Evolutionary conservation across 2,113 vertebrate species (phyloP), one percentile per base, ranked within the genome.

Genomic region (Pterophyllum scalare): DNA sequence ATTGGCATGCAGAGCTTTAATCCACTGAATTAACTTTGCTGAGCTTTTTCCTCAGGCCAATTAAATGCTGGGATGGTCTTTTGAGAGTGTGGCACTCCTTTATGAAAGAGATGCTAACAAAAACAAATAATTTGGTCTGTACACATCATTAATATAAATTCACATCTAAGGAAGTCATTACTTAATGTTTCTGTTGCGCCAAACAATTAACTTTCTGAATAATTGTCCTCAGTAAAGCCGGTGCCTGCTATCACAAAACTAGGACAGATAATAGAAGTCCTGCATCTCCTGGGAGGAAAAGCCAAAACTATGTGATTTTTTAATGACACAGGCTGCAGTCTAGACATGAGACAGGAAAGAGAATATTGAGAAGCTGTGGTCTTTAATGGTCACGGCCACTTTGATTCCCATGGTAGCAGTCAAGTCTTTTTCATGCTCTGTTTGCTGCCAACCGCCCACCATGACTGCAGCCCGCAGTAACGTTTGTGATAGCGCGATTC

Each of bases 301-400:
- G 17, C 49, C 54, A 54, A 54, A 72, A 54, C 46, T 33, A 20
- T 72, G 67, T 38, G 59, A 54, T 9, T 22, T 22, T 13, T 83
- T 90, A 87, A 82, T 81, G 67, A 81, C 76, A 88, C 80, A 87
- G 85, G 64, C 78, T 58, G 22, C 83, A 70, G 91, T 91, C 90
- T 86, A 88, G 84, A 94, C 90, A 46, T 7, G 4, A 79, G 65
- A 62, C 72, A 62, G 91, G 89, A 92, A 91, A 70, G 59, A 81
- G 46, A 77, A 67, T 57, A 80, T 72, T 70, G 26, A 76, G 28
- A 31, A 72, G 70, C 72, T 1, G 70, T 58, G 52, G 67, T 80
- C 17, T 74, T 81, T 80, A 89, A 81, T 87, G 82, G 82, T 88
- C 85, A 81, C 43, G 12, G 65, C 74, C 74, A 56, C 82, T 91